A percentile compares a stretch with the other conserved stretches of the same genome.
phyloP scores from a whole-genome alignment of 2,113 vertebrate genomes.

The Podiceps cristatus region DNA sequence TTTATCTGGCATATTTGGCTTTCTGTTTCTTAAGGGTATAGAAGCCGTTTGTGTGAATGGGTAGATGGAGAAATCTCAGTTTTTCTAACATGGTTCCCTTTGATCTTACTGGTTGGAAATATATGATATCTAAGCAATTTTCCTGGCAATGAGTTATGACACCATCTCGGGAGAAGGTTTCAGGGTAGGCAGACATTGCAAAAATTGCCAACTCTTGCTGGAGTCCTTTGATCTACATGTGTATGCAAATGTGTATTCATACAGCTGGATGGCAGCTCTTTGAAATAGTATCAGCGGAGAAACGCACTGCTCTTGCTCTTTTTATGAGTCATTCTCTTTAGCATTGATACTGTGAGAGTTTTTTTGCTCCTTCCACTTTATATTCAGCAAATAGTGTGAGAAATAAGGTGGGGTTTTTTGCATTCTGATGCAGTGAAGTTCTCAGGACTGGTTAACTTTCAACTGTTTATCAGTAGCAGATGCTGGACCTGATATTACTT shows the following conservation, averaged over 20 bases:
- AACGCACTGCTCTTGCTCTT: neutral
- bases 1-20: neutral
- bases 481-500: neutral
- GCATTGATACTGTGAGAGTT: neutral
- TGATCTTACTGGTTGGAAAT: neutral
- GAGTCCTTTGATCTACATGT: neutral
- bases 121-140: conserved; percentile 27
- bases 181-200: neutral
- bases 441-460: neutral
- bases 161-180: neutral
- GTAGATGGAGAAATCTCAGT: neutral
- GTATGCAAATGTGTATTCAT: neutral
- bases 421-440: conserved; percentile 6
- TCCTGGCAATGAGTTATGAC: conserved; percentile 12
- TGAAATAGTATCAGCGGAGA: neutral
- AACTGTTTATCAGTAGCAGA: neutral
- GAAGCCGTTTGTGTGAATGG: neutral
- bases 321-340: conserved; percentile 50
- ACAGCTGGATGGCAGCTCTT: neutral
- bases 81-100: neutral
- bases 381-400: conserved; percentile 13
- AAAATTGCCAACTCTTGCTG: conserved; percentile 5
- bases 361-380: neutral
- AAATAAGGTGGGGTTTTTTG: conserved; percentile 17
- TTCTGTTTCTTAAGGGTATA: neutral